Evolutionary conservation across 2,888 invertebrate genomes (phyloP).

Genomic region (Cephus pygmeus): DNA sequence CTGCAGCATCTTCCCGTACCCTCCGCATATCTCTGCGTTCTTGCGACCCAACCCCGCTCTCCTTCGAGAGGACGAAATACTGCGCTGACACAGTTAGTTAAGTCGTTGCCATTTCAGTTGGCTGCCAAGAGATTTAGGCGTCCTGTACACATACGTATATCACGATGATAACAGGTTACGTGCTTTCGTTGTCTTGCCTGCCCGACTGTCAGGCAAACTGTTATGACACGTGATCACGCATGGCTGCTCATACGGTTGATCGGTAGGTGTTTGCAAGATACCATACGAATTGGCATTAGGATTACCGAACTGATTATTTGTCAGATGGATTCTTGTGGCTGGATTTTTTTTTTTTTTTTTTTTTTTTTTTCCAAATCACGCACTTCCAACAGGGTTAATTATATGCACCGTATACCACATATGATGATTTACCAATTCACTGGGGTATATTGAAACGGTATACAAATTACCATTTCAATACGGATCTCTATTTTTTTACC

Average conservation of each 20-base stretch:
- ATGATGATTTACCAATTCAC: no score
- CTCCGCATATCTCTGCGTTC: background rate
- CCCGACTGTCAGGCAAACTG: background rate
- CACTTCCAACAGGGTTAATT: no score
- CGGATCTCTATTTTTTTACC: no score
- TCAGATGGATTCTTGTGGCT: background rate
- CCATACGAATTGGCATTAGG: background rate
- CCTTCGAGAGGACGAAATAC: slow-evolving; percentile 9
- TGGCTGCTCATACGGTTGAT: background rate
- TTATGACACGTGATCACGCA: background rate
- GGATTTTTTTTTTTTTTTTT: no score
- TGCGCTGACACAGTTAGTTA: slow-evolving; percentile 18
- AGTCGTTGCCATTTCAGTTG: slow-evolving; percentile 11
- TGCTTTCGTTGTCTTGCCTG: background rate
- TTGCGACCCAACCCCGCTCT: background rate
- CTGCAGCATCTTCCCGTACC: slow-evolving; percentile 32
- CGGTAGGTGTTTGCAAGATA: background rate
- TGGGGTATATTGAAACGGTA: no score
- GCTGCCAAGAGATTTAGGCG: slow-evolving; percentile 4
- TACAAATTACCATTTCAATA: no score
- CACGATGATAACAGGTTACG: background rate
- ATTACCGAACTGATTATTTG: background rate
- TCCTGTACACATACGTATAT: background rate
- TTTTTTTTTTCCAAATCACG: no score
- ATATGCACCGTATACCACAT: no score